phyloP scores from a whole-genome alignment of 2,113 vertebrate species.

The Neomonachus schauinslandi region DNA sequence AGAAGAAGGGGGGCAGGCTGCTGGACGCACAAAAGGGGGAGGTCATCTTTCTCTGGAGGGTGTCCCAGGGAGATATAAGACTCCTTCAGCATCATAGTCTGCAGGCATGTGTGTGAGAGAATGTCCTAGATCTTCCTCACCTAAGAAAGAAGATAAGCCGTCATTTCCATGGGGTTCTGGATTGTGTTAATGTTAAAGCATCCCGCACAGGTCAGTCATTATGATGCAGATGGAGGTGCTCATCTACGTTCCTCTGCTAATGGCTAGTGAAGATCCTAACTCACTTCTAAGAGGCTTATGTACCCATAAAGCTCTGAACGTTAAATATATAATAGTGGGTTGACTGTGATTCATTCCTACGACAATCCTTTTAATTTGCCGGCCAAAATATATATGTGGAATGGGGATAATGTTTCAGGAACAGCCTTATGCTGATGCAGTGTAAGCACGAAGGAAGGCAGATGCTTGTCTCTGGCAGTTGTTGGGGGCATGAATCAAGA shows the following conservation, averaged over 20 bases:
- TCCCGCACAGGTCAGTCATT: accelerated
- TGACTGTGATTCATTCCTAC: not conserved
- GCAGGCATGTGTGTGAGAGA: constrained; percentile 79
- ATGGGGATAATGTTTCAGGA: not conserved
- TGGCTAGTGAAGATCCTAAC: not conserved
- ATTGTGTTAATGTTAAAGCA: accelerated
- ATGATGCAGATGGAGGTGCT: not conserved
- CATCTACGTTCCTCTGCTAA: not conserved
- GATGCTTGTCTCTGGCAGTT: not conserved
- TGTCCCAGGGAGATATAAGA: constrained; percentile 69
- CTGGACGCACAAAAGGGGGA: constrained; percentile 73
- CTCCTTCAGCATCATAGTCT: constrained; percentile 75
- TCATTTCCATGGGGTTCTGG: not conserved
- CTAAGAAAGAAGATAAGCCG: not conserved
- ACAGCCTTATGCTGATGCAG: not conserved
- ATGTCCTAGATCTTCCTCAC: constrained; percentile 82
- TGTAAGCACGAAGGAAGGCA: not conserved
- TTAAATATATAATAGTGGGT: not conserved
- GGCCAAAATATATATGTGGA: not conserved
- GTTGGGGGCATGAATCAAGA: not conserved
- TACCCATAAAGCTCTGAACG: not conserved
- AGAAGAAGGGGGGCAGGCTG: constrained; percentile 52
- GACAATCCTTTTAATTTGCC: not conserved
- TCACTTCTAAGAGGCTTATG: not conserved
- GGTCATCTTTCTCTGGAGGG: constrained; percentile 77